Evolutionary conservation across 2,113 vertebrate species (phyloP), one percentile per base, ranked within the genome.

Genomic region (Sander lucioperca): DNA sequence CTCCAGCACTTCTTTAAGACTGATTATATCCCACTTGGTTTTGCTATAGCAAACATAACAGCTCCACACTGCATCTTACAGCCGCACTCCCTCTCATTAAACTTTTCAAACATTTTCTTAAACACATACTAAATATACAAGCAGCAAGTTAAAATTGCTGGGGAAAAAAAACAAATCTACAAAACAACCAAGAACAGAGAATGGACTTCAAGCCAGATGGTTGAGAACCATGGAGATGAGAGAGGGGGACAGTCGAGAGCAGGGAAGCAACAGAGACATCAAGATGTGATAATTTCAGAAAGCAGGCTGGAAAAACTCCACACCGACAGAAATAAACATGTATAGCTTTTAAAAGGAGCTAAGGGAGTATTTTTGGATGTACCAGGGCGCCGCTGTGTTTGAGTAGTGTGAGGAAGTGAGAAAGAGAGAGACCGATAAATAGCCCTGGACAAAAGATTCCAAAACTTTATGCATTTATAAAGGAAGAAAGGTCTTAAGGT

Each of bases 281-380:
- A 79, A 74, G 74, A 89, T 61, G 85, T 61, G 82, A 85, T 75
- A 13, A 79, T 88, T 84, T 87, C 69, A 80, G 75, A 74, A 48
- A 86, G 53, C 63, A 74, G 58, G 4, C 33, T 81, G 66, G 77
- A 91, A 74, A 74, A 19, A 27, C 65, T 73, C 53, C 47, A 63
- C 75, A 57, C 66, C 0, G 65, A 90, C 81, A 39, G 61, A 87
- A 88, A 90, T 90, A 87, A 89, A 87, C 79, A 80, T 14, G 10
- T 65, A 73, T 51, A 75, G 57, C 74, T 77, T 84, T 80, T 21
- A 83, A 77, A 81, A 79, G 27, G 30, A 75, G 56, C 50, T 59
- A 33, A 51, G 63, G 77, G 62, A 19, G n/a, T 93, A 90, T 93
- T 94, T 89, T 88, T 82, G 79, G 84, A 90, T 48, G 39, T 23